These are phyloP conservation scores for Eurypyga helias DNA, from an alignment of 2,113 vertebrate species.

Conservation along the genomic window DNA sequence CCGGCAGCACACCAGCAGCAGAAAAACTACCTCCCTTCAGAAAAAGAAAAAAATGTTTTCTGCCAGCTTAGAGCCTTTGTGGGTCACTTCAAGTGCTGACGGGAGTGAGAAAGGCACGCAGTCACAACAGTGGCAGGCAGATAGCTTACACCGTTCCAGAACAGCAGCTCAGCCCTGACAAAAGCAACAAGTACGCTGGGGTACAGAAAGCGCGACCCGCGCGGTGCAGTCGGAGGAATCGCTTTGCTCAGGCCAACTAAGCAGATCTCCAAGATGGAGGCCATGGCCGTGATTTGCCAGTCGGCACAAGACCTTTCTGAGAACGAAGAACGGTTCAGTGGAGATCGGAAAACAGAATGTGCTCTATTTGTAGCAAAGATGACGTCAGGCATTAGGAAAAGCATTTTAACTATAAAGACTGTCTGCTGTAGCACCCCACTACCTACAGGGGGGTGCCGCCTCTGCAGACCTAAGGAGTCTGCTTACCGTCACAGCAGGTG, in stretches of 20 bases:
- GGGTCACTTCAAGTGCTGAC: conserved; percentile 16
- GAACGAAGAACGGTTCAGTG: neutral
- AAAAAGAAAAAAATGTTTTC: neutral
- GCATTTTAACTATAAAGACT: neutral
- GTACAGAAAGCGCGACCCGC: neutral
- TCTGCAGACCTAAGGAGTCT: neutral
- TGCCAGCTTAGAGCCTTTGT: conserved; percentile 4
- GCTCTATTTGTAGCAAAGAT: conserved; percentile 52
- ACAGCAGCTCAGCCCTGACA: neutral
- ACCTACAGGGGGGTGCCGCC: neutral
- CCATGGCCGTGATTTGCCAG: neutral
- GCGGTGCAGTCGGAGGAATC: neutral
- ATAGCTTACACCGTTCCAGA: neutral
- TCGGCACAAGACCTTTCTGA: neutral
- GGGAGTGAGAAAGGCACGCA: neutral
- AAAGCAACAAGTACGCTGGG: neutral
- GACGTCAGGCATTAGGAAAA: conserved; percentile 29
- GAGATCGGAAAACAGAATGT: conserved; percentile 7
- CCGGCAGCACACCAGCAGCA: neutral
- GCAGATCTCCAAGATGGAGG: neutral
- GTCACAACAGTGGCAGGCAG: neutral
- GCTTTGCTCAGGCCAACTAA: neutral
- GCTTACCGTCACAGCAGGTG: neutral
- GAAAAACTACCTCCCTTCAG: neutral
- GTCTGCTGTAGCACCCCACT: neutral